Percentiles rank a stretch among this genome's conserved stretches.
phyloP scores from a whole-genome alignment of 2,113 vertebrate species.

The Corythornis vintsioides region DNA sequence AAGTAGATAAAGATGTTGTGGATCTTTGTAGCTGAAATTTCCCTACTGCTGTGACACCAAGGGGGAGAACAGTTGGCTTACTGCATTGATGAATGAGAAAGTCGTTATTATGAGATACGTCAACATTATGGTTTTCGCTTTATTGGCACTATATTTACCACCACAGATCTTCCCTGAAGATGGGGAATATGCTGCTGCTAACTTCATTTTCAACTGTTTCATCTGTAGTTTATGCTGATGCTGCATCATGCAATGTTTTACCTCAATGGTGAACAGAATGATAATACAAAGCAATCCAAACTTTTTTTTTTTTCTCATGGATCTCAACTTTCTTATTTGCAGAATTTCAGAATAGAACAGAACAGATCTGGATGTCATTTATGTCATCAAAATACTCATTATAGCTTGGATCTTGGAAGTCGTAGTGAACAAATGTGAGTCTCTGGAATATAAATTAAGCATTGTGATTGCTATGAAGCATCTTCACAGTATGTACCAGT shows the following conservation, averaged over 20 bases:
- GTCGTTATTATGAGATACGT: background rate
- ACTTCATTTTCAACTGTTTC: background rate
- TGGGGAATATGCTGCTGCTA: background rate
- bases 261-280: background rate
- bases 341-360: background rate
- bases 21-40: background rate
- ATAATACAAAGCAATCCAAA: slow-evolving; percentile 40
- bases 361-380: background rate
- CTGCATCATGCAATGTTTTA: background rate
- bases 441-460: slow-evolving; percentile 7
- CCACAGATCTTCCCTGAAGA: background rate
- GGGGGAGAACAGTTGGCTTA: background rate
- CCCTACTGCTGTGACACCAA: slow-evolving; percentile 24
- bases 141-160: background rate
- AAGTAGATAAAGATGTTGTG: background rate
- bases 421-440: background rate
- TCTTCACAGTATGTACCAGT: background rate
- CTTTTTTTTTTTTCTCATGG: background rate
- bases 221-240: background rate
- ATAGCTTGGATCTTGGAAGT: background rate
- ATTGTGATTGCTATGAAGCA: background rate
- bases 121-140: background rate
- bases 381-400: slow-evolving; percentile 29
- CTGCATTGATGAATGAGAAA: slow-evolving; percentile 7
- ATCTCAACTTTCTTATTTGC: background rate